A percentile compares a stretch with the other conserved stretches of the same genome.
Conservation (phyloP, 2,797 vertebrate species). For the Parotocinclus haroldoi region DNA sequence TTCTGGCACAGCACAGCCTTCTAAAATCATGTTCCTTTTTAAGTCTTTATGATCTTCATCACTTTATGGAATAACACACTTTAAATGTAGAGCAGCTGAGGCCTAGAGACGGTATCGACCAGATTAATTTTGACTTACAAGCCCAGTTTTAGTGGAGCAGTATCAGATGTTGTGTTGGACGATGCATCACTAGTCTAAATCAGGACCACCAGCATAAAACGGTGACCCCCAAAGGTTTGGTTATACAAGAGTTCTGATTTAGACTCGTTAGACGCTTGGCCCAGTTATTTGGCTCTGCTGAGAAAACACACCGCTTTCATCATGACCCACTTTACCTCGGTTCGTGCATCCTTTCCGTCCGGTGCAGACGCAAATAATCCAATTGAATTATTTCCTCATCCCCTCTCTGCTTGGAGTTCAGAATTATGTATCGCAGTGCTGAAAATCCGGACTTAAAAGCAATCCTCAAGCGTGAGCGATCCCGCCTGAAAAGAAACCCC, state of each 20-base stretch:
- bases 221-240: background rate
- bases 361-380: slow-evolving; percentile 33
- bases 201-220: background rate
- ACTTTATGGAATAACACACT: no score
- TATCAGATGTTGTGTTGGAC: no score
- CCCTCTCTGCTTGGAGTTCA: slow-evolving; percentile 36
- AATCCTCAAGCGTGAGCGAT: slow-evolving; percentile 34
- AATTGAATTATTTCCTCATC: slow-evolving; percentile 25
- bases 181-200: no score
- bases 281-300: slow-evolving; percentile 32
- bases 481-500: slow-evolving; percentile 55
- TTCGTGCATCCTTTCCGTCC: slow-evolving; percentile 19
- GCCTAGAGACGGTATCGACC: no score
- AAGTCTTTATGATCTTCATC: no score
- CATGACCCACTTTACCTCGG: slow-evolving; percentile 58
- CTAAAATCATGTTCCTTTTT: no score
- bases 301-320: slow-evolving; percentile 38
- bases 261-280: slow-evolving; percentile 8
- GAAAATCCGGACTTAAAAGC: slow-evolving; percentile 47
- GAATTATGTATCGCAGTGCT: slow-evolving; percentile 53
- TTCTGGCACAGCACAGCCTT: no score
- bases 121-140: no score
- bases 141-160: no score
- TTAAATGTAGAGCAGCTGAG: no score
- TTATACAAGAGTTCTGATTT: background rate